A percentile compares a stretch with the other conserved stretches of the same genome.
phyloP scores from a whole-genome alignment of 2,113 vertebrate species.

The Hydrochoerus hydrochaeris region DNA sequence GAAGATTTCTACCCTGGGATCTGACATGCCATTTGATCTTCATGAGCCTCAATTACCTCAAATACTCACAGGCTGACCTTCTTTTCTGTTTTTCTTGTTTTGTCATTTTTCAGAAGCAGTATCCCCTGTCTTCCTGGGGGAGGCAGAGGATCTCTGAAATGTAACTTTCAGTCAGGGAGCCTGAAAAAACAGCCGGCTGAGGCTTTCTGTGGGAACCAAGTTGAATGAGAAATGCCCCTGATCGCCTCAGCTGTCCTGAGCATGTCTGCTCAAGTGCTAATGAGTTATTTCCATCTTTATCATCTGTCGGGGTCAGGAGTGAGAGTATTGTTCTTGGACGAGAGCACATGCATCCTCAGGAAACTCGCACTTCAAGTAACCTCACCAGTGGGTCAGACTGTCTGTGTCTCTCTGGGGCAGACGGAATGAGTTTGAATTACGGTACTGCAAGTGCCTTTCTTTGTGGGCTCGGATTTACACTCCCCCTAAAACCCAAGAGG shows the following conservation, averaged over 20 bases:
- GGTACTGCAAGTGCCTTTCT: constrained; percentile 49
- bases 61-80: not conserved
- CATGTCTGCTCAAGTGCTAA: constrained; percentile 41
- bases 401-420: constrained; percentile 74
- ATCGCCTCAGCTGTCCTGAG: not conserved
- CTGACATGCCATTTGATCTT: not conserved
- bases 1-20: not conserved
- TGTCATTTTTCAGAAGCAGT: not conserved
- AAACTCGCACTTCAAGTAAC: constrained; percentile 67
- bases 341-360: constrained; percentile 37
- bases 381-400: constrained; percentile 75
- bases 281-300: constrained; percentile 76
- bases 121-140: not conserved
- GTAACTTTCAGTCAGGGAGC: not conserved
- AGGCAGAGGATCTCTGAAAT: not conserved
- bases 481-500: not conserved
- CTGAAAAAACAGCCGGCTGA: not conserved
- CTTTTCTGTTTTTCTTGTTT: not conserved
- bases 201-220: not conserved
- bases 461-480: not conserved
- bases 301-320: constrained; percentile 47
- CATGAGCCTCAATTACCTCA: rapidly evolving
- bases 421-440: constrained; percentile 64
- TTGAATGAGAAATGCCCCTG: not conserved
- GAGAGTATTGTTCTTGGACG: constrained; percentile 80